Evolutionary conservation across 2,888 invertebrate species (phyloP), one percentile per base, ranked within the genome.

Genomic region (Agrotis segetum): DNA sequence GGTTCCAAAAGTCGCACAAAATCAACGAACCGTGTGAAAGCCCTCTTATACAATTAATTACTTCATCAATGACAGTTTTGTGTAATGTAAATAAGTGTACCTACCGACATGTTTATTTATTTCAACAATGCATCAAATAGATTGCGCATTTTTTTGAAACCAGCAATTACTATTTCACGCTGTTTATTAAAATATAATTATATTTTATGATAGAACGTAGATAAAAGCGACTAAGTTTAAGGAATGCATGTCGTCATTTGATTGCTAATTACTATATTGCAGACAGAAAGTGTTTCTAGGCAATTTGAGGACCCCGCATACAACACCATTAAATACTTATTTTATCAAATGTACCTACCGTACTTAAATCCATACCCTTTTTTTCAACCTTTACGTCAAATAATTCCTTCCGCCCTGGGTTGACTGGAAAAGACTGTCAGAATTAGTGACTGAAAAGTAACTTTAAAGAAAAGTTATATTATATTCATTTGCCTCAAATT

Each of bases 111-210:
- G 14, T 59, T 34, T 64, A 56, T 64, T 44, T 50, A 65, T 71
- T 73, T n/a, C 44, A 34, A 46, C 44, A 65, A 49, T 49, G 29
- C 29, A 73, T 50, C 64, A 49, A 73, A 55, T 29, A 34, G 11
- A 74, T 74, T 74, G 75, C 74, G 17, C 16, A 67, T 60, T 56
- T 56, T 67, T 34, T 40, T 67, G 19, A 61, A 74, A 61, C 24
- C 13, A 49, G 46, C 67, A 74, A 67, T 74, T 67, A 40, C 40
- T 40, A 56, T 21, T 61, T 67, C 7, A 74, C 16, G 29, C 44
- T 44, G 34, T 74, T 67, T 67, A 68, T 61, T 67, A 58, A 73
- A 65, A 49, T 56, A 16, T 44, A 71, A 62, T 53, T 55, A 47
- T 2, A 47, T 71, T 24, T 47, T 62, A 29, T 64, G n/a, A 49